Evolutionary conservation across 2,888 invertebrate genomes (phyloP), one percentile per base, ranked within the genome.

Genomic region (Drosophila tanythrix): DNA sequence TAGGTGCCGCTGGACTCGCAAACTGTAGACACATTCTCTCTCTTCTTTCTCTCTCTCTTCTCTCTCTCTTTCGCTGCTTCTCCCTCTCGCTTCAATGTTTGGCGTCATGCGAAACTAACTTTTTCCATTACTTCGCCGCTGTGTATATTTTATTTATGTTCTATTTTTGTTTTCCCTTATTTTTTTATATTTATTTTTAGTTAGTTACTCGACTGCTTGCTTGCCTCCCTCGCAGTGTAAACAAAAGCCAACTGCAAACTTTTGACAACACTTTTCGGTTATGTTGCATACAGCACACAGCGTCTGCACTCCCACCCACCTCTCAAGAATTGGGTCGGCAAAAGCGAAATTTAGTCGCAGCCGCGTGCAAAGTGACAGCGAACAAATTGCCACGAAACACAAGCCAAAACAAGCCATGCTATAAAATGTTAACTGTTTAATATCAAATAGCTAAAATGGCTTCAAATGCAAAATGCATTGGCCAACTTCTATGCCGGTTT

Each of bases 61-160:
- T 21, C 40, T 21, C 25, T n/a, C n/a, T 8, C 8, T 4, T 11
- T 13, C 15, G 10, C 36, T 27, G 11, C 18, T 7, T 51, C 27
- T 50, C 5, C 10, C 31, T 40, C 6, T 15, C 27, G 18, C 11
- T 29, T 10, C 29, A 11, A 11, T 29, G 11, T 51, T 27, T 70
- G 70, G 74, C 81, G 83, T 83, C 87, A 85, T 85, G 85, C 80
- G 87, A 87, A 87, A 87, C 85, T 76, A 87, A 87, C 86, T 87
- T 87, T 87, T 87, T 90, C 90, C 90, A 90, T 90, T 89, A 89
- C 90, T 90, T 88, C 57, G 76, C 78, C 71, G 64, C 82, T 84
- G 46, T 84, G 84, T 74, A 87, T 82, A 79, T 85, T 87, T 85
- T 85, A 85, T 85, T 85, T 85, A 86, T 86, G 84, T 82, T 84